phyloP scores from a whole-genome alignment of 2,888 invertebrate species.

The Trachelus tabidus region DNA sequence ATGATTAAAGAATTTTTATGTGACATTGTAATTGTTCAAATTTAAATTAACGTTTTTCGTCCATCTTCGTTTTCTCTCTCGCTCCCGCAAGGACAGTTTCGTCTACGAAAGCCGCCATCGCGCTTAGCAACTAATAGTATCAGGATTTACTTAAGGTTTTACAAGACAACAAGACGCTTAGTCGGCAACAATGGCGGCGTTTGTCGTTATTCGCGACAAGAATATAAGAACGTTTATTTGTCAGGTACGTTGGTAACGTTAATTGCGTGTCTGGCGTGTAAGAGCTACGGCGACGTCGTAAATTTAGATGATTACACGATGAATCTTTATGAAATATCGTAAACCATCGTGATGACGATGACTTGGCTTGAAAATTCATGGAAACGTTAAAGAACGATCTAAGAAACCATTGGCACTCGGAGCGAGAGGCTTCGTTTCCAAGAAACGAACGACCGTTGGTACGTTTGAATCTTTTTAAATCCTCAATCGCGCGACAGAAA shows the following conservation, averaged over 20 bases:
- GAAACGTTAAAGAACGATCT: not conserved
- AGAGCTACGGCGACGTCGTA: not conserved
- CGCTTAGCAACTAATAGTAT: not conserved
- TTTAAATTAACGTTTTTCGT: not conserved
- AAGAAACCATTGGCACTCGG: not conserved
- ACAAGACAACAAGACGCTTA: not conserved
- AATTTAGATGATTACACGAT: not conserved
- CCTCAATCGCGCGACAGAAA: not conserved
- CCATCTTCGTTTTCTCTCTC: not conserved
- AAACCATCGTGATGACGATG: not conserved
- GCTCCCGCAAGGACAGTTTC: not conserved
- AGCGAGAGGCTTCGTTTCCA: not conserved
- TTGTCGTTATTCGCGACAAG: not conserved
- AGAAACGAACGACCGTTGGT: not conserved
- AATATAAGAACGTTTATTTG: constrained; percentile 2
- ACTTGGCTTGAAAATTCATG: not conserved
- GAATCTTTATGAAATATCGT: not conserved
- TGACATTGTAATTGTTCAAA: not conserved
- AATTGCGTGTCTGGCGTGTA: not conserved
- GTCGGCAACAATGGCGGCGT: not conserved
- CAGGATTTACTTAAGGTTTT: not conserved
- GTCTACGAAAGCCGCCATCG: not conserved
- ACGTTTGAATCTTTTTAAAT: not conserved
- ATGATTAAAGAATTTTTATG: not conserved
- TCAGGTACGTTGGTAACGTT: not conserved